Conservation (phyloP, 2,888 invertebrate genomes). For the Celastrina argiolus region DNA sequence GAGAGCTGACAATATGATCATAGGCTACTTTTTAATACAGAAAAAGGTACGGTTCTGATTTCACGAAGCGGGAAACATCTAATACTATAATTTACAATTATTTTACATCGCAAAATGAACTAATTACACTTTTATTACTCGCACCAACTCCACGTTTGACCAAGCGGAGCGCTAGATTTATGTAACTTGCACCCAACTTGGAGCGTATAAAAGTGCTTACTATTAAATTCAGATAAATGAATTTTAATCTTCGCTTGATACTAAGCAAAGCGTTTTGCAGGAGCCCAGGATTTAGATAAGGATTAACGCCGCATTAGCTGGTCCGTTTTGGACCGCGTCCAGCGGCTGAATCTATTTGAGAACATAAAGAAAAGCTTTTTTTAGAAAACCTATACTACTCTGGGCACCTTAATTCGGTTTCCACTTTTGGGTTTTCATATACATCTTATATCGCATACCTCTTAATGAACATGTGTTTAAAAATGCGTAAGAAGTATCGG, state of each 20-base stretch:
- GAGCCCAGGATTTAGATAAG: conserved; percentile 23
- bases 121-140: background rate
- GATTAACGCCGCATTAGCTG: conserved; percentile 24
- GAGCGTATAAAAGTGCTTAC: conserved; percentile 20
- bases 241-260: conserved; percentile 24
- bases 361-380: conserved; percentile 23
- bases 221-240: conserved; percentile 20
- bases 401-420: background rate
- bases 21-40: no score
- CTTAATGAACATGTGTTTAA: no score
- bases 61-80: no score
- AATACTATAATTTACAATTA: no score
- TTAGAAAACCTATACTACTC: background rate
- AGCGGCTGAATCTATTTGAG: conserved; percentile 24
- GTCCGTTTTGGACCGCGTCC: conserved; percentile 24
- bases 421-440: background rate
- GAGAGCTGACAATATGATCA: no score
- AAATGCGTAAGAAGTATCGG: no score
- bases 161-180: background rate
- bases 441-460: no score
- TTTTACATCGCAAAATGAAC: background rate
- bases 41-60: no score
- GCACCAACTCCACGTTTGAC: background rate
- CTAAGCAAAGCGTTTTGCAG: conserved; percentile 23
- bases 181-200: background rate